phyloP scores from a whole-genome alignment of 2,888 invertebrate genomes.

The Plagiodera versicolora region DNA sequence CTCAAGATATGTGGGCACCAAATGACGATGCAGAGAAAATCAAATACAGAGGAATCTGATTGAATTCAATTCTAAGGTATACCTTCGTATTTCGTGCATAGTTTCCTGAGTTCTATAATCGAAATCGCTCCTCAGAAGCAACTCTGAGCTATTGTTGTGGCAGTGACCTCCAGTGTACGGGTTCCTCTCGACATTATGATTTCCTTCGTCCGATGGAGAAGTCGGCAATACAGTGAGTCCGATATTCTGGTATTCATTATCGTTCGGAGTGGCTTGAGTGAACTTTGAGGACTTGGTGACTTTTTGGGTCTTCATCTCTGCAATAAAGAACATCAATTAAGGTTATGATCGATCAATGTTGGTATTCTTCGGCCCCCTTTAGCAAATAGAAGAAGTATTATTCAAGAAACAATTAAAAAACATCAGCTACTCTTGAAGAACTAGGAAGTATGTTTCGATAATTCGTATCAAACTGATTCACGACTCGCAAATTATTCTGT shows the following conservation, averaged over 20 bases:
- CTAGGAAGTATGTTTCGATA: too few relatives aligned
- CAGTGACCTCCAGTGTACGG: slow-evolving; percentile 34
- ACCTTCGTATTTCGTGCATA: slow-evolving; percentile 39
- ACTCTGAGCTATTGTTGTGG: slow-evolving; percentile 45
- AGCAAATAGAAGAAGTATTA: too few relatives aligned
- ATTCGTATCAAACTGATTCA: too few relatives aligned
- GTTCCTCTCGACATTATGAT: slow-evolving; percentile 39
- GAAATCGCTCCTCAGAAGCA: slow-evolving; percentile 44
- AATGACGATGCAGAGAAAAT: too few relatives aligned
- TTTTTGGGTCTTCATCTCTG: slow-evolving; percentile 39
- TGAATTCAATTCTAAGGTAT: too few relatives aligned
- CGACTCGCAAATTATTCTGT: too few relatives aligned
- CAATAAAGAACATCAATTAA: slow-evolving; percentile 11
- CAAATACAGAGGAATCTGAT: too few relatives aligned
- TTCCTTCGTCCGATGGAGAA: slow-evolving; percentile 39
- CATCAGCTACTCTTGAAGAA: too few relatives aligned
- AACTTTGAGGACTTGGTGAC: slow-evolving; percentile 52
- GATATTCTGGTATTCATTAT: slow-evolving; percentile 50
- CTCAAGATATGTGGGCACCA: too few relatives aligned
- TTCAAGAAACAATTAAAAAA: too few relatives aligned
- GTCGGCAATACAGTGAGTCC: slow-evolving; percentile 40
- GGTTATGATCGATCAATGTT: too few relatives aligned
- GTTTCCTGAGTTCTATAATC: slow-evolving; percentile 37
- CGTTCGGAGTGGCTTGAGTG: slow-evolving; percentile 50
- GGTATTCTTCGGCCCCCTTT: too few relatives aligned